Conservation (phyloP, 2,113 vertebrate species). For the Carettochelys insculpta region DNA sequence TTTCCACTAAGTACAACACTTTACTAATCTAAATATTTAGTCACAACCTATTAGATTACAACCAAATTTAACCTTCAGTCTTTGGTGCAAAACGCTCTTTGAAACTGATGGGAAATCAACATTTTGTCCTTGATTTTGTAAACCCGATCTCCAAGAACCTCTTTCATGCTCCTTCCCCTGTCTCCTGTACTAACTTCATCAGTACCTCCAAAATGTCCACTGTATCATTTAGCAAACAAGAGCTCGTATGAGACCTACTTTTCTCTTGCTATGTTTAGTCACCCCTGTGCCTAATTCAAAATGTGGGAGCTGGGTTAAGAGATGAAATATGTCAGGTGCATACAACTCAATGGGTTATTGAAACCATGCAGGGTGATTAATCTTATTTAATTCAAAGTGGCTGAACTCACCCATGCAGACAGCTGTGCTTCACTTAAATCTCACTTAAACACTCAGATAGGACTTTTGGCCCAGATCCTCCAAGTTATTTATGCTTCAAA, state of each 20-base stretch:
- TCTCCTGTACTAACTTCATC: background rate
- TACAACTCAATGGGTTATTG: background rate
- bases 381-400: background rate
- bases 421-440: background rate
- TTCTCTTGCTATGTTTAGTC: background rate
- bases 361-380: background rate
- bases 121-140: background rate
- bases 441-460: background rate
- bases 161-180: no score
- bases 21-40: background rate
- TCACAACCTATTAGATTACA: background rate
- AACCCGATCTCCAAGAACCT: background rate
- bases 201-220: background rate
- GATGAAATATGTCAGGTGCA: background rate
- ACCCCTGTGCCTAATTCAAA: background rate
- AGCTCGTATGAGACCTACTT: background rate
- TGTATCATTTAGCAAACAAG: background rate
- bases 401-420: background rate
- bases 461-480: background rate
- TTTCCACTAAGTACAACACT: background rate
- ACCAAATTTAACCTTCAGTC: background rate
- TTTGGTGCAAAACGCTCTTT: background rate
- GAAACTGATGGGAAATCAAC: background rate
- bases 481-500: background rate
- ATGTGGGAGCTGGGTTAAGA: background rate